A percentile compares a stretch with the other conserved stretches of the same genome.
These are phyloP conservation scores for Blomia tropicalis DNA, from an alignment of 2,888 invertebrate species.

Conservation along the genomic window DNA sequence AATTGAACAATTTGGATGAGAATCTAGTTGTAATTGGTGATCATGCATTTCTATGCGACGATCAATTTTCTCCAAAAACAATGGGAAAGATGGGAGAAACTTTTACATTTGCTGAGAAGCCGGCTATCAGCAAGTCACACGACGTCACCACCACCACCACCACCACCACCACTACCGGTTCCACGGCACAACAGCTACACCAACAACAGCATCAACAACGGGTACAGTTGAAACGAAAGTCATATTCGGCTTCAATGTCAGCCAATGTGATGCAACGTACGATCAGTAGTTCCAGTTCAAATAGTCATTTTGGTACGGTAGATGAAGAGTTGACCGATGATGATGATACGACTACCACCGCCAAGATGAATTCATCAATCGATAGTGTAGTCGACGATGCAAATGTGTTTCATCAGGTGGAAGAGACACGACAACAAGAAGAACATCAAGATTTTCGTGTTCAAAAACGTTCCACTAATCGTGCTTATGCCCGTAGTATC, in stretches of 20 bases:
- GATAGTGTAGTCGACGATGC: neutral
- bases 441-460: neutral
- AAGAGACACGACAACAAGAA: neutral
- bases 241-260: neutral
- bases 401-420: neutral
- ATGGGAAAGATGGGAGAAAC: neutral
- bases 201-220: neutral
- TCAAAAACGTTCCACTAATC: neutral
- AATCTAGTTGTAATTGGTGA: neutral
- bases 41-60: neutral
- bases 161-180: too few species aligned
- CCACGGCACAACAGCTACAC: neutral
- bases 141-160: neutral
- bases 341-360: conserved; percentile 4
- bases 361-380: conserved; percentile 1
- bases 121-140: neutral
- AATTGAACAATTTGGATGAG: neutral
- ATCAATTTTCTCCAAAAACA: neutral
- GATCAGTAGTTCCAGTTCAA: neutral
- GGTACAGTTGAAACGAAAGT: neutral
- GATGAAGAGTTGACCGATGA: neutral
- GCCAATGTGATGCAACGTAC: neutral
- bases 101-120: neutral
- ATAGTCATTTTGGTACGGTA: neutral
- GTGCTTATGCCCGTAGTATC: conserved; percentile 6